Evolutionary conservation across 2,797 vertebrate species (phyloP), one percentile per base, ranked within the genome.

Genomic region (Chanos chanos): DNA sequence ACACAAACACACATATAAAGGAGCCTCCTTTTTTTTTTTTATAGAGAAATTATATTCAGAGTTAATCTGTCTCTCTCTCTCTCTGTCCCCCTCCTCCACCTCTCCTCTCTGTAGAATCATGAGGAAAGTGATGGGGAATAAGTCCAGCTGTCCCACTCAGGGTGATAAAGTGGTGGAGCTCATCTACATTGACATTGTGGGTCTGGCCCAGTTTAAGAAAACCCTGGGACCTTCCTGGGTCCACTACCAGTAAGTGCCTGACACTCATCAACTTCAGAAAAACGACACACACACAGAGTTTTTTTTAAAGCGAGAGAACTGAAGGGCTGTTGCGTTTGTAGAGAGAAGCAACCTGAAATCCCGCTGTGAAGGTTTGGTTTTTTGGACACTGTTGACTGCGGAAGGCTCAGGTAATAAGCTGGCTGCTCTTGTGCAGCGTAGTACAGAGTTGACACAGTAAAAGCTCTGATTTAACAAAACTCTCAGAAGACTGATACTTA

Each of bases 121-220:
- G 97, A 95, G 95, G 62, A 95, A 93, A 52, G 97, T 99, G 64
- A 97, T 98, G 77, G 96, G 96, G 58, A 98, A 99, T 85, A 91
- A 96, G 74, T 99, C 97, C 70, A 97, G 96, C 65, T 99, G 97
- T 66, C 97, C 97, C 0, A 97, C 95, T 1, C 92, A 95, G 74
- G 97, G 97, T 0, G 96, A 99, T 77, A 96, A 93, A 83, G 86
- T 99, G 3, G 96, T 99, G 10, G 95, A 99, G 77, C 95, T 99
- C 39, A 99, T 99, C 81, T 99, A 99, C 83, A 99, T 99, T 8
- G 96, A 99, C 77, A 99, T 99, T 0, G 96, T 99, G 64, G 94
- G 96, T 49, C 92, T 98, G 3, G 92, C 94, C 31, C 96, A 99
- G 78, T 99, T 99, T 75, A 99, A 99, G 88, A 99, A 98, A 87